Conservation (phyloP, 2,888 invertebrate species). For the Aethes cnicana region DNA sequence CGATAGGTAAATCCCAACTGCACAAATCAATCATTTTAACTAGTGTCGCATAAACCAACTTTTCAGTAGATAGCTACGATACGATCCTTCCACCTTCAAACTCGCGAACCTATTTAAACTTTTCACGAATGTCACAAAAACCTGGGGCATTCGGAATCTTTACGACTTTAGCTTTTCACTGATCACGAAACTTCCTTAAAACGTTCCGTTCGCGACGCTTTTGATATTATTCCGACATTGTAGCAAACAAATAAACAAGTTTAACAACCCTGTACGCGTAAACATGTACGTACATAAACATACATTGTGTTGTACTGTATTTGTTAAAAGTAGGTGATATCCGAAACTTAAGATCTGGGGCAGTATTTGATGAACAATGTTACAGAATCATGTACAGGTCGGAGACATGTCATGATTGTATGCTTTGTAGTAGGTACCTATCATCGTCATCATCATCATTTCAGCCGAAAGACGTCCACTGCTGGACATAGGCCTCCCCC, state of each 20-base stretch:
- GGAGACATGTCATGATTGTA: too few relatives aligned
- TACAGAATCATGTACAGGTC: too few relatives aligned
- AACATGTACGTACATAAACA: constrained; percentile 27
- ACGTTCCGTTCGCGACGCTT: constrained; percentile 7
- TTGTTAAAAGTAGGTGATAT: constrained; percentile 26
- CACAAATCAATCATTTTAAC: too few relatives aligned
- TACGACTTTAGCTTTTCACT: constrained; percentile 1
- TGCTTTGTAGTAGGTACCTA: too few relatives aligned
- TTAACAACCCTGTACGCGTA: constrained; percentile 27
- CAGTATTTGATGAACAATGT: too few relatives aligned
- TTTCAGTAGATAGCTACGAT: too few relatives aligned
- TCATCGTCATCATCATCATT: too few relatives aligned
- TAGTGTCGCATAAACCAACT: too few relatives aligned
- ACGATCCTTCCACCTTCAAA: neutral
- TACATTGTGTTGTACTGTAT: constrained; percentile 26
- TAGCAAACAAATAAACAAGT: constrained; percentile 28
- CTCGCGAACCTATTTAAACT: neutral
- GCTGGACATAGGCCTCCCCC: too few relatives aligned
- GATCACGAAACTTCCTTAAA: constrained; percentile 18
- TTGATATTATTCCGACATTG: constrained; percentile 26
- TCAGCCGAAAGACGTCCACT: too few relatives aligned
- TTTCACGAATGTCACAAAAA: neutral
- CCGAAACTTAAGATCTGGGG: neutral
- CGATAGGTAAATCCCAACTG: too few relatives aligned
- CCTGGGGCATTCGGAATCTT: neutral